Base-by-base conservation (phyloP, 2,888 invertebrate genomes). In the Synanthedon formicaeformis region DNA sequence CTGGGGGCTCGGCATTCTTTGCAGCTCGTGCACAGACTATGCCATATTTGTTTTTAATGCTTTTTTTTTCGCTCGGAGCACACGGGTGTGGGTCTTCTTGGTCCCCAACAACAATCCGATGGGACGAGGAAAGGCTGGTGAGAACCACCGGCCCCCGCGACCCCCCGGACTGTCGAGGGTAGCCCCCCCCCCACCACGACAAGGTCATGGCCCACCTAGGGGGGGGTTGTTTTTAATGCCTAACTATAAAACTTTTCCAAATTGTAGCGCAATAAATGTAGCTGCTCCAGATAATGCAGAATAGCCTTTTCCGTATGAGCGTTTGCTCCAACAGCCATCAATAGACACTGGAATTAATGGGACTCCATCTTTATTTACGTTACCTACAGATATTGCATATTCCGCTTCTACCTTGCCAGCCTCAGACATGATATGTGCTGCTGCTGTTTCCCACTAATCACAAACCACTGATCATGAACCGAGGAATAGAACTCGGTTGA, bases 1-100 rank as follows among this genome's bases (percentile, higher is more conserved):
- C 50, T 16, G 16, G 40, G 6, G 51, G 40, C 16, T 48, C 27
- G 10, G 14, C 13, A 18, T 52, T 40, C 16, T 48, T 51, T n/a
- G 54, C 56, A 49, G 52, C 54, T 51, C 54, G 48, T n/a, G 56
- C 52, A 54, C 56, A 56, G 40, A 54, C 48, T 14, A 41, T n/a
- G 53, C 52, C 54, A 41, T 51, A 56, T 50, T 56, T n/a, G n/a
- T n/a, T n/a, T n/a, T n/a, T n/a, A n/a, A n/a, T n/a, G n/a, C n/a
- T n/a, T n/a, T n/a, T n/a, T n/a, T n/a, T n/a, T n/a, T n/a, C n/a
- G n/a, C n/a, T n/a, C n/a, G n/a, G n/a, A n/a, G n/a, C n/a, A n/a
- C n/a, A n/a, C n/a, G n/a, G n/a, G n/a, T n/a, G n/a, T n/a, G n/a
- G n/a, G n/a, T n/a, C n/a, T n/a, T n/a, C n/a, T n/a, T n/a, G n/a